Conservation (phyloP, 1,140 invertebrate genomes). For the Drosophila sechellia region DNA sequence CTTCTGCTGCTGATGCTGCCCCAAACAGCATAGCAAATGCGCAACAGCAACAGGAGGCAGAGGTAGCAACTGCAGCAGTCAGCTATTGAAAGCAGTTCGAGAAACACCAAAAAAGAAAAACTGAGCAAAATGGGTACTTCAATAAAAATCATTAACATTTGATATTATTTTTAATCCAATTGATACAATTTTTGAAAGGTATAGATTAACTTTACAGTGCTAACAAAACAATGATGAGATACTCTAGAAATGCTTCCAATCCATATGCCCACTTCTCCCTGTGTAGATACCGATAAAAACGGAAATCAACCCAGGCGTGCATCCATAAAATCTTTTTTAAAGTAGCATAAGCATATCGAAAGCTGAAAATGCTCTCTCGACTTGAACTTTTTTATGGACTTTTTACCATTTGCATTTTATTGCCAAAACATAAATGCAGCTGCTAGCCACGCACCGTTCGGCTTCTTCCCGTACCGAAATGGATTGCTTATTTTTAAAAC, state of each 20-base stretch:
- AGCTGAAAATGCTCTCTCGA: constrained; percentile 24
- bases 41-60: constrained; percentile 46
- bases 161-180: no score
- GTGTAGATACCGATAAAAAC: constrained; percentile 60
- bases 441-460: constrained; percentile 33
- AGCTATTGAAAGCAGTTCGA: constrained; percentile 59
- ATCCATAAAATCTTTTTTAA: constrained; percentile 69
- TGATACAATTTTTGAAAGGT: no score
- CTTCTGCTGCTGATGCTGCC: constrained; percentile 36
- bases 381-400: constrained; percentile 65
- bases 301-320: constrained; percentile 55
- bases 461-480: neutral
- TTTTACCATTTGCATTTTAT: constrained; percentile 80
- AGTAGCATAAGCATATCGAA: constrained; percentile 76
- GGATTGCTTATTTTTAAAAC: constrained; percentile 48
- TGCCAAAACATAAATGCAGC: constrained; percentile 78
- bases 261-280: neutral
- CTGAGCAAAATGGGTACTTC: neutral
- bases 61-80: constrained; percentile 18
- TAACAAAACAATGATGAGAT: no score
- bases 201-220: no score
- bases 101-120: constrained; percentile 22
- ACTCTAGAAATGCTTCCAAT: no score
- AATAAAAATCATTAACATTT: no score
- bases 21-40: constrained; percentile 79